Conservation (phyloP, 2,888 invertebrate genomes). For the Pelosia muscerda region DNA sequence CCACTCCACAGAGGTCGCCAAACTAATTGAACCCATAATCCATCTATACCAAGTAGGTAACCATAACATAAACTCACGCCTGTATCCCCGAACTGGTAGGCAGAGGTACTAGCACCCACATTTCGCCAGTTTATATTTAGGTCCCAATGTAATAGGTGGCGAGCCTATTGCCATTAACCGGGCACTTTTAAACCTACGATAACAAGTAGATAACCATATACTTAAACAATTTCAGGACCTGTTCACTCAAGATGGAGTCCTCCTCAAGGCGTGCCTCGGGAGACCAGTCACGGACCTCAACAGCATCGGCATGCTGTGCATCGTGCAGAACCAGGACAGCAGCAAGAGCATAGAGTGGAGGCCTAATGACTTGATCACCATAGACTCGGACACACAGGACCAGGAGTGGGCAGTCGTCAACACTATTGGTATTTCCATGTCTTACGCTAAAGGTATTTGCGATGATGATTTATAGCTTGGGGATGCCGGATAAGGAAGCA, state of each 20-base stretch:
- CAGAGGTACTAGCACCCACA: too few relatives aligned
- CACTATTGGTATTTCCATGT: constrained; percentile 84
- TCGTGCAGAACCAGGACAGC: constrained; percentile 88
- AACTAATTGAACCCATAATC: too few relatives aligned
- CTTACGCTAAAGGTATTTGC: constrained; percentile 43
- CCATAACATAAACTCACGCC: too few relatives aligned
- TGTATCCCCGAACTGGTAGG: too few relatives aligned
- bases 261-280: constrained; percentile 89
- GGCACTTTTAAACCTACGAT: too few relatives aligned
- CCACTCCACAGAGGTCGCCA: too few relatives aligned
- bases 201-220: neutral
- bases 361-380: constrained; percentile 91
- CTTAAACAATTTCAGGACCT: constrained; percentile 84
- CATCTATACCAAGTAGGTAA: too few relatives aligned
- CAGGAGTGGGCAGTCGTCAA: constrained; percentile 95
- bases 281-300: constrained; percentile 88
- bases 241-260: constrained; percentile 93
- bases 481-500: constrained; percentile 6
- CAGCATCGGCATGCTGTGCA: constrained; percentile 89
- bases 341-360: constrained; percentile 94
- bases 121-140: too few relatives aligned
- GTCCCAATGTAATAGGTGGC: too few relatives aligned
- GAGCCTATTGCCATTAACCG: too few relatives aligned
- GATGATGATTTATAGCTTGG: constrained; percentile 25
- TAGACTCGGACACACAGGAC: constrained; percentile 91